These are phyloP conservation scores for Neoseiulus cucumeris DNA, from an alignment of 1,140 invertebrate species.

Conservation along the genomic window DNA sequence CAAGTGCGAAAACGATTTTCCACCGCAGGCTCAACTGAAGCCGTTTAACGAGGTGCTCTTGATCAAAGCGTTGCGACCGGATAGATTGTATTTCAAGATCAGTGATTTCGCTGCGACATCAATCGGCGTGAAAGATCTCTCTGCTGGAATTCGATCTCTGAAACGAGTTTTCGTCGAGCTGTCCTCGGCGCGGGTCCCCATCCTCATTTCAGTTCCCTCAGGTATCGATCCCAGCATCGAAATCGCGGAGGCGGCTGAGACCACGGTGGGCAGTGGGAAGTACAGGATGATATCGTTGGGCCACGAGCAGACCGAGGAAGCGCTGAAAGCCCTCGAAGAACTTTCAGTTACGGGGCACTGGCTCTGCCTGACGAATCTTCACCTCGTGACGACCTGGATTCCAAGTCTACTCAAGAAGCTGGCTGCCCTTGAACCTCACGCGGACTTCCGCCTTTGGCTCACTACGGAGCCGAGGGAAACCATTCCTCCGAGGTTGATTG, in stretches of 20 bases:
- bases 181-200: slow-evolving; percentile 39
- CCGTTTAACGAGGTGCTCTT: slow-evolving; percentile 65
- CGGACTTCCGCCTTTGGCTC: slow-evolving; percentile 51
- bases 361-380: slow-evolving; percentile 69
- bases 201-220: slow-evolving; percentile 48
- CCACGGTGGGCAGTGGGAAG: slow-evolving; percentile 33
- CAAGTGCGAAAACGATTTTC: slow-evolving; percentile 38
- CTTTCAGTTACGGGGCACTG: slow-evolving; percentile 41
- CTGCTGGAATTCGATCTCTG: background rate
- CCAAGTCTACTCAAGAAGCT: slow-evolving; percentile 43
- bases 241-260: slow-evolving; percentile 40
- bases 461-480: slow-evolving; percentile 38
- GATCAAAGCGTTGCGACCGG: slow-evolving; percentile 57
- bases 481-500: background rate
- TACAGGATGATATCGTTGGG: slow-evolving; percentile 48
- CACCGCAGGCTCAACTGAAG: slow-evolving; percentile 35
- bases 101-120: background rate
- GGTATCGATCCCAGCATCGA: slow-evolving; percentile 66
- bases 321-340: slow-evolving; percentile 34
- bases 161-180: slow-evolving; percentile 35
- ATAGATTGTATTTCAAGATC: slow-evolving; percentile 38
- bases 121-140: background rate
- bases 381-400: slow-evolving; percentile 58
- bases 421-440: slow-evolving; percentile 36
- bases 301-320: slow-evolving; percentile 45